Evolutionary conservation across 1,140 invertebrate genomes (phyloP).

Genomic region (Pollicipes pollicipes): DNA sequence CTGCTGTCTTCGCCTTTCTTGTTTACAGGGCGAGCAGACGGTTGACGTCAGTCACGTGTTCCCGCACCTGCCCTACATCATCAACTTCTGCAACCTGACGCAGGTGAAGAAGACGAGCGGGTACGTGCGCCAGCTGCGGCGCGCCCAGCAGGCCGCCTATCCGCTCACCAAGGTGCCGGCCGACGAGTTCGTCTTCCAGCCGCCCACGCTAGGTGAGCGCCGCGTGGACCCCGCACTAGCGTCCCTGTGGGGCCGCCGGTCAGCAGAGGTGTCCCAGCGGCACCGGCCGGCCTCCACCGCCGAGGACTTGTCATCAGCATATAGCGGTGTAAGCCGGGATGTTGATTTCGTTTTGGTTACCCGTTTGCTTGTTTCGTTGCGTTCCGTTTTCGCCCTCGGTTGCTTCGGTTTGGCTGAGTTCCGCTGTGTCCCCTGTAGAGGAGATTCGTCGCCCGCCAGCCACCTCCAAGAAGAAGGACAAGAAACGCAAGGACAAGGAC

Average conservation of each 20-base stretch:
- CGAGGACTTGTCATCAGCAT: no score
- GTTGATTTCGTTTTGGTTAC: background rate
- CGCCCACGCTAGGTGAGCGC: background rate
- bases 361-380: background rate
- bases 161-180: slow-evolving; percentile 25
- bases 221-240: no score
- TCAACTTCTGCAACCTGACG: slow-evolving; percentile 58
- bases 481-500: background rate
- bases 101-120: slow-evolving; percentile 51
- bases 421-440: background rate
- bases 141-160: slow-evolving; percentile 59
- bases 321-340: no score
- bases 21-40: slow-evolving; percentile 45
- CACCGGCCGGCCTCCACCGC: no score
- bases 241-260: no score
- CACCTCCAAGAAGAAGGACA: background rate
- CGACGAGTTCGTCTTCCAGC: background rate
- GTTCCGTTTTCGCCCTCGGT: background rate
- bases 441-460: background rate
- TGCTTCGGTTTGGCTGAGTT: background rate
- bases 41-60: slow-evolving; percentile 51
- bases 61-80: slow-evolving; percentile 51
- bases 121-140: slow-evolving; percentile 45
- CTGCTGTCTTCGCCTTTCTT: slow-evolving; percentile 8
- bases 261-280: no score